Conservation (phyloP, 2,888 invertebrate species). For the Choreutis nemorana region DNA sequence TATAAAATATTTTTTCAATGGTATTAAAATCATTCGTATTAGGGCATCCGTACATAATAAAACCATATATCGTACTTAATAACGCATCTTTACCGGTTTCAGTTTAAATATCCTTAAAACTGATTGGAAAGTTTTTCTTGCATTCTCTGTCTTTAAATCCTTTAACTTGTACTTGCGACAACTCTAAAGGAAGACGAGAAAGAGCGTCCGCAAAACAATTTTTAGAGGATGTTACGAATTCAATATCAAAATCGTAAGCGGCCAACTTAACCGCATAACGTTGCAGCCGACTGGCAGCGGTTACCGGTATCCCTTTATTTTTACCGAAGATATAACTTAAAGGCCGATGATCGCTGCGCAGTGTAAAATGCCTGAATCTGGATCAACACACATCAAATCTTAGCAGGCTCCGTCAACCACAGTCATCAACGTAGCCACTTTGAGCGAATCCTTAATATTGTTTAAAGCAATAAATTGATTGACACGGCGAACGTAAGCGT, state of each 20-base stretch:
- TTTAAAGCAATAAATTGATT: not conserved
- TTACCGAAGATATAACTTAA: slow-evolving; percentile 1
- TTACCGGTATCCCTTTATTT: slow-evolving; percentile 3
- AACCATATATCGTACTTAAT: not conserved
- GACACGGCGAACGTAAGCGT: not conserved
- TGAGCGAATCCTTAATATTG: not conserved
- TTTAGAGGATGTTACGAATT: not conserved
- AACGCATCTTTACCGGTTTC: not conserved
- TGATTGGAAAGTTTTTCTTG: not conserved
- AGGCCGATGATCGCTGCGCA: not conserved
- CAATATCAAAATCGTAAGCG: slow-evolving; percentile 2
- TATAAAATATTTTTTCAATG: not conserved
- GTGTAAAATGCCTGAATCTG: not conserved
- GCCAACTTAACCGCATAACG: slow-evolving; percentile 4
- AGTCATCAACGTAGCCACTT: not conserved
- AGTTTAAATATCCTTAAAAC: not conserved
- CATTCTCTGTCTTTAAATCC: not conserved
- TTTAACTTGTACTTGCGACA: not conserved
- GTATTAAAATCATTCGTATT: not conserved
- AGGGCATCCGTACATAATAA: not conserved
- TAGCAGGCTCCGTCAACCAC: not conserved
- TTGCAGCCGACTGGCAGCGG: slow-evolving; percentile 4
- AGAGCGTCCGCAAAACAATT: slow-evolving; percentile 1
- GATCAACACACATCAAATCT: not conserved
- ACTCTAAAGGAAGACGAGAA: not conserved